These are phyloP conservation scores for Antrozous pallidus DNA, from an alignment of 2,797 vertebrate species.

Conservation along the genomic window DNA sequence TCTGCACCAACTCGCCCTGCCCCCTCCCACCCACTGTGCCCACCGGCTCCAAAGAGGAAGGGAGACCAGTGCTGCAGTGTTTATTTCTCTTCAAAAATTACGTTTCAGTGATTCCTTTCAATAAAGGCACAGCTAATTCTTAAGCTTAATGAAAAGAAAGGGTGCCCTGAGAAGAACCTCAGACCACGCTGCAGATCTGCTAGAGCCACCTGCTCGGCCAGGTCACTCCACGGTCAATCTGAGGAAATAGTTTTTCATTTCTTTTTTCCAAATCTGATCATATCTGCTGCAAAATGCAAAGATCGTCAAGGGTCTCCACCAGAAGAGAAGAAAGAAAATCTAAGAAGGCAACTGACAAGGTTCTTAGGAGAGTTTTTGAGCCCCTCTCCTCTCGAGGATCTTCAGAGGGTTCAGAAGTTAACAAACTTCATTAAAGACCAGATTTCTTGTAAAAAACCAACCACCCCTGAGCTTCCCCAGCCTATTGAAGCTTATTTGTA, in stretches of 20 bases:
- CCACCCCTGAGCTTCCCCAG: no score
- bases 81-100: background rate
- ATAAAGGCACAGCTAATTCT: background rate
- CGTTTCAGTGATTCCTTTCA: background rate
- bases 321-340: background rate
- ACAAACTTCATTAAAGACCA: background rate
- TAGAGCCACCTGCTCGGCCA: accelerated
- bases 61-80: background rate
- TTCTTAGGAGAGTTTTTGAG: background rate
- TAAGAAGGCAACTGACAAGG: background rate
- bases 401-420: background rate
- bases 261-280: background rate
- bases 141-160: background rate
- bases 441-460: background rate
- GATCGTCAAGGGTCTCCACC: background rate
- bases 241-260: background rate
- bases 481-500: background rate
- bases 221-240: background rate
- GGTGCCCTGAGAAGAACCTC: background rate
- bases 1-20: accelerated
- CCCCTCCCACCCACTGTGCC: no score
- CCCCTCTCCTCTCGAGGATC: background rate
- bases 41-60: background rate
- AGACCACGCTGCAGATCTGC: background rate
- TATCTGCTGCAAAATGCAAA: background rate